Base-by-base conservation (phyloP, 2,888 invertebrate genomes). In the Hololepta plana region DNA sequence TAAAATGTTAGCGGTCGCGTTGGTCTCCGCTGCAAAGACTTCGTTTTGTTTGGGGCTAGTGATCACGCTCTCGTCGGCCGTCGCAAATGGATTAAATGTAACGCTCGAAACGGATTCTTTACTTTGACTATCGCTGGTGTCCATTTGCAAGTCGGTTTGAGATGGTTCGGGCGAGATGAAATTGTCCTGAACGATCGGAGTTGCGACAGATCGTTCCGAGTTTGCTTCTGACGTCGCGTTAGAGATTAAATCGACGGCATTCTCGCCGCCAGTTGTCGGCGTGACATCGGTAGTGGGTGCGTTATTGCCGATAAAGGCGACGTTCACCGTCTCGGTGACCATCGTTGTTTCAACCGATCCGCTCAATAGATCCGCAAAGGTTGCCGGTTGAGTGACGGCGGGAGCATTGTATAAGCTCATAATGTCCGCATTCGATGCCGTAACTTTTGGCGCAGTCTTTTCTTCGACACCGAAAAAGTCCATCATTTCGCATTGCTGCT, bases 1-100 rank as follows among this genome's bases (percentile, higher is more conserved):
- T n/a, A n/a, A n/a, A n/a, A n/a, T 15, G 26, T 33, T 16, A 22
- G 27, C 20, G 4, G 31, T 27, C 19, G 28, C 23, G 8, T 23
- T 12, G 5, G 26, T 12, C 11, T 34, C 29, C 17, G 23, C 12
- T 22, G 24, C 29, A 25, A 33, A 29, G 11, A 24, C 14, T 6
- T 31, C 27, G 21, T 26, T 28, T 20, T 24, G 28, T 22, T 28
- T 24, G 23, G 45, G 41, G 32, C 36, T 39, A 10, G 37, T 38
- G 14, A 20, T 31, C 26, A 27, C 26, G 29, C 33, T 34, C 10
- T 48, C 49, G 30, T 52, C 51, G 8, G 40, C 37, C 4, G 42
- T 38, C 10, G 53, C 49, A 32, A 56, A 64, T 0, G 64, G 64
- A 49, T 64, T 64, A 23, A 60, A 50, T 7, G 53, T 54, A 6